These are phyloP conservation scores for Paedocypris sp. DNA, from an alignment of 2,113 vertebrate genomes.

Conservation along the genomic window DNA sequence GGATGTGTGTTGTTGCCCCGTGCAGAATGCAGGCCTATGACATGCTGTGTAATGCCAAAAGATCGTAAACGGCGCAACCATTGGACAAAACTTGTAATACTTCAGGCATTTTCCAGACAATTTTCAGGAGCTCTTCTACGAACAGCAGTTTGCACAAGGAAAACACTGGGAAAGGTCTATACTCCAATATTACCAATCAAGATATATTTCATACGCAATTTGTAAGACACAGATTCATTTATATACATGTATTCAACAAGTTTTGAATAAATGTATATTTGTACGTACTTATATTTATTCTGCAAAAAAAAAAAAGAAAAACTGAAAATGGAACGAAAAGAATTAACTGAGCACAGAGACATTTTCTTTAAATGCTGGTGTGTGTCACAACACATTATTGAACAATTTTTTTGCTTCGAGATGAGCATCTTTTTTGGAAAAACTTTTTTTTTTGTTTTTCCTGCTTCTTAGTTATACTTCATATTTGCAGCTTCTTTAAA, in stretches of 20 bases:
- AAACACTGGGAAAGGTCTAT: background rate
- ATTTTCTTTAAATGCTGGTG: slow-evolving; percentile 9
- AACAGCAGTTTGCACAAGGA: background rate
- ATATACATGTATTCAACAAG: slow-evolving; percentile 29
- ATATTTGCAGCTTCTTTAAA: too few relatives aligned
- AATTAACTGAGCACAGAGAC: slow-evolving; percentile 25
- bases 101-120: background rate
- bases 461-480: too few relatives aligned
- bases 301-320: too few relatives aligned
- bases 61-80: background rate
- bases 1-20: background rate
- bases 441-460: too few relatives aligned
- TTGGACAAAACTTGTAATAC: background rate
- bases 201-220: background rate
- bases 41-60: slow-evolving; percentile 11
- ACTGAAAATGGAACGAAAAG: too few relatives aligned
- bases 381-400: slow-evolving; percentile 7
- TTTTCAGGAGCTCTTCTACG: background rate
- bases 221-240: slow-evolving; percentile 26
- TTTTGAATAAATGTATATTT: slow-evolving; percentile 14
- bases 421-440: slow-evolving; percentile 1
- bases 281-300: slow-evolving; percentile 22
- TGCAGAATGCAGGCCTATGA: slow-evolving; percentile 9
- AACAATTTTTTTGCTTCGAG: background rate
- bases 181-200: background rate